These are phyloP conservation scores for Telmatherina bonti DNA, from an alignment of 2,797 vertebrate genomes.

Conservation along the genomic window DNA sequence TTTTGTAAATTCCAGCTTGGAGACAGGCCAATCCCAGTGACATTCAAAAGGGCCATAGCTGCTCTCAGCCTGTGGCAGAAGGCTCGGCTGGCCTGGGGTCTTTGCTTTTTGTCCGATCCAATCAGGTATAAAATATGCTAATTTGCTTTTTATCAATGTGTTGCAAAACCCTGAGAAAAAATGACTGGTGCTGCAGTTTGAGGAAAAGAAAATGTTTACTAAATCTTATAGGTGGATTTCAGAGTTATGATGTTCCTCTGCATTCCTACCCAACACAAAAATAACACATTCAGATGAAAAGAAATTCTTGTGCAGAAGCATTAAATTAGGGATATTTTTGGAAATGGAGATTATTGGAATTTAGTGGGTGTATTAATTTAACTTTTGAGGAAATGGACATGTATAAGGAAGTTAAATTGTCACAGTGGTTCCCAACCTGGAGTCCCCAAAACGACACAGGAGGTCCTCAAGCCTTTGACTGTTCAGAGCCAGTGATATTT, in stretches of 20 bases:
- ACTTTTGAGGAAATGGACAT: rapidly evolving
- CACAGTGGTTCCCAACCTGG: no score
- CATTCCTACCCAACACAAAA: neutral
- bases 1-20: conserved; percentile 99
- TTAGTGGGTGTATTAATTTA: neutral
- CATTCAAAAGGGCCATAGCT: conserved; percentile 97
- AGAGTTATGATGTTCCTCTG: no score
- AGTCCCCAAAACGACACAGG: no score
- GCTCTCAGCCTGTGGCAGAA: conserved; percentile 99
- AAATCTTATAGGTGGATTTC: neutral
- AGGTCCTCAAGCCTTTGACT: no score
- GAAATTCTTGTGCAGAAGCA: neutral
- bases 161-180: neutral
- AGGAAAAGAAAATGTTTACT: neutral
- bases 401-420: neutral
- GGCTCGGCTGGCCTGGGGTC: conserved; percentile 95
- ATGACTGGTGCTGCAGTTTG: neutral
- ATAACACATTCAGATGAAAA: neutral
- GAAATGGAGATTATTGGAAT: neutral
- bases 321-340: neutral
- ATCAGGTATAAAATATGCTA: conserved; percentile 87
- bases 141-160: neutral
- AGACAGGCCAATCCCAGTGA: conserved; percentile 96
- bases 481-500: no score
- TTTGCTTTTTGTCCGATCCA: conserved; percentile 97